Evolutionary conservation across 2,888 invertebrate species (phyloP), one percentile per base, ranked within the genome.

Genomic region (Deilephila porcellus): DNA sequence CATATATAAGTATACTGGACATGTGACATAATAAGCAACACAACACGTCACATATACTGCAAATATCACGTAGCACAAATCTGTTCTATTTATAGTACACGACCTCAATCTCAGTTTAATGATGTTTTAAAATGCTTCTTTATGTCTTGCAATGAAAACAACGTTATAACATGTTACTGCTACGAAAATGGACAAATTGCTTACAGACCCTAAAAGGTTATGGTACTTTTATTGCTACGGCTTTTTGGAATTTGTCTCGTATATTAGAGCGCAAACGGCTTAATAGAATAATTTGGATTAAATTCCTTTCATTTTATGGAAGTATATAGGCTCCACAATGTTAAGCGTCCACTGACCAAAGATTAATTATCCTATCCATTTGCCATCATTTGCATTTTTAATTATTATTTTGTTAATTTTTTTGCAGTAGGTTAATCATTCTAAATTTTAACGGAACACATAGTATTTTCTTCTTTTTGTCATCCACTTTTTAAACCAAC

Each of bases 61-160:
- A 32, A 32, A 32, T 34, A 19, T 20, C 45, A 11, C n/a, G 20
- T 64, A 64, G 45, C 62, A 20, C 4, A 64, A 45, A 7, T 11
- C 8, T 45, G 8, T 3, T 37, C n/a, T n/a, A 45, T 45, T 45
- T 45, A 45, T 8, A 63, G n/a, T 53, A 59, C 71, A 70, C 52
- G 71, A 67, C 74, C 74, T 67, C 60, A 72, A 74, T 74, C 60
- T 32, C 29, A 63, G 37, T 59, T 74, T 74, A 71, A 72, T 74
- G 29, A 53, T 14, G 71, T 59, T 71, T 71, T 74, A 71, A 74
- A 74, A 71, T 64, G 71, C 70, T 17, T 34, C 71, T 62, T 73
- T 71, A 73, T 71, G 32, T 56, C 11, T 19, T 56, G 63, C 60
- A 70, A 70, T 62, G 70, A 53, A 73, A 70, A 53, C 53, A 63